Percentiles rank a stretch among this genome's conserved stretches.
Conservation (phyloP, 1,140 invertebrate species). For the Cydia splendana region DNA sequence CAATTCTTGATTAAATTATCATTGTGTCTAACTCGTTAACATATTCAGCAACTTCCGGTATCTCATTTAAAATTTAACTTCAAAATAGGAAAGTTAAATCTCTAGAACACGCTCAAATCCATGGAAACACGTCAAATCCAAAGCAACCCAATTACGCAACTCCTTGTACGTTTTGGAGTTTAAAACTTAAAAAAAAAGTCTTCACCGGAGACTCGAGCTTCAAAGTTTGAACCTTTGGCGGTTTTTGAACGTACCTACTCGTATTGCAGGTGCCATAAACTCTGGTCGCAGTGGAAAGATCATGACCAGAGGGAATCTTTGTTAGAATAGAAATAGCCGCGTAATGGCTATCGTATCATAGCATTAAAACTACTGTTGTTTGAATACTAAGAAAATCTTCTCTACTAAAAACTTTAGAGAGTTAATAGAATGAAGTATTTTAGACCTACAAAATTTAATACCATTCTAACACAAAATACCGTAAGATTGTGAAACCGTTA, state of each 20-base stretch:
- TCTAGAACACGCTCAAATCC: neutral
- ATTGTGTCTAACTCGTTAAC: neutral
- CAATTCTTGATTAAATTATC: no score
- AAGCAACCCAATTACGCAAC: neutral
- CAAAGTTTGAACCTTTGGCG: slow-evolving; percentile 12
- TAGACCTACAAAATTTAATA: no score
- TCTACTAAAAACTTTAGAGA: no score
- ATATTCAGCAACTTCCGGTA: neutral
- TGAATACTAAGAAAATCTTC: no score
- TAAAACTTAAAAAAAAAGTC: neutral
- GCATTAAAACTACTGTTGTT: no score
- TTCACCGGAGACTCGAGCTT: neutral
- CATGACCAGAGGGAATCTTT: neutral
- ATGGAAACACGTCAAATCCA: neutral
- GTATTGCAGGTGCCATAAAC: slow-evolving; percentile 13
- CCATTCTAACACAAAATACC: no score
- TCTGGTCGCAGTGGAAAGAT: neutral
- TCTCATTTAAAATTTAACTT: slow-evolving; percentile 8
- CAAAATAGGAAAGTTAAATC: neutral
- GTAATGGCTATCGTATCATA: no score
- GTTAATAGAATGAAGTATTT: no score
- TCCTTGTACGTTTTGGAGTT: neutral
- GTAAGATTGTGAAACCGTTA: no score
- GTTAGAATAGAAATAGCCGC: no score
- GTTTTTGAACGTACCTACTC: neutral